A percentile compares a stretch with the other conserved stretches of the same genome.
phyloP scores from a whole-genome alignment of 2,113 vertebrate genomes.

The Microtus richardsoni region DNA sequence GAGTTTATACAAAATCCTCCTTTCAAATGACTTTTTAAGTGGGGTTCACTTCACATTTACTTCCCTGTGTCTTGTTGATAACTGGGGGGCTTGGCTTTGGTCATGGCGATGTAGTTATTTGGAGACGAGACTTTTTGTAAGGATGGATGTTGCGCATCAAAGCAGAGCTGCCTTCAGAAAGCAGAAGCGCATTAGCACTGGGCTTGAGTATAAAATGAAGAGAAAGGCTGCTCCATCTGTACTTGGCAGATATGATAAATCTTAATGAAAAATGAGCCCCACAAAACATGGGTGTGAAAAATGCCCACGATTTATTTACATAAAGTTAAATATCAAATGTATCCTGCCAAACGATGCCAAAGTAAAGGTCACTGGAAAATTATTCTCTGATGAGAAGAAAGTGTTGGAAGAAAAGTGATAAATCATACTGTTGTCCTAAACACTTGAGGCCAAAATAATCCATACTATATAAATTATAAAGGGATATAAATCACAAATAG shows the following conservation, averaged over 20 bases:
- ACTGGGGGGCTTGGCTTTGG: background rate
- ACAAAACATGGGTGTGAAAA: background rate
- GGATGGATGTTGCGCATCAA: accelerated
- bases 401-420: background rate
- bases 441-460: background rate
- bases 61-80: background rate
- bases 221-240: background rate
- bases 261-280: constrained; percentile 25
- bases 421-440: constrained; percentile 22
- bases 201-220: background rate
- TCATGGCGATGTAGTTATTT: background rate
- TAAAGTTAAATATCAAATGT: constrained; percentile 27
- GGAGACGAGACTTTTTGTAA: background rate
- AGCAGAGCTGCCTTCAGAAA: background rate
- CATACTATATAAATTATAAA: background rate
- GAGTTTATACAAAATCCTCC: background rate
- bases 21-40: background rate
- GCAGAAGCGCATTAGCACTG: background rate
- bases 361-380: background rate
- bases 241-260: background rate
- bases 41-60: background rate
- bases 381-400: constrained; percentile 42
- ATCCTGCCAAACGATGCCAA: background rate
- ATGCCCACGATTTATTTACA: background rate
- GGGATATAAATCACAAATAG: background rate